Percentiles rank a stretch among this genome's conserved stretches.
Conservation (phyloP, 2,888 invertebrate genomes). For the Pterostichus madidus region DNA sequence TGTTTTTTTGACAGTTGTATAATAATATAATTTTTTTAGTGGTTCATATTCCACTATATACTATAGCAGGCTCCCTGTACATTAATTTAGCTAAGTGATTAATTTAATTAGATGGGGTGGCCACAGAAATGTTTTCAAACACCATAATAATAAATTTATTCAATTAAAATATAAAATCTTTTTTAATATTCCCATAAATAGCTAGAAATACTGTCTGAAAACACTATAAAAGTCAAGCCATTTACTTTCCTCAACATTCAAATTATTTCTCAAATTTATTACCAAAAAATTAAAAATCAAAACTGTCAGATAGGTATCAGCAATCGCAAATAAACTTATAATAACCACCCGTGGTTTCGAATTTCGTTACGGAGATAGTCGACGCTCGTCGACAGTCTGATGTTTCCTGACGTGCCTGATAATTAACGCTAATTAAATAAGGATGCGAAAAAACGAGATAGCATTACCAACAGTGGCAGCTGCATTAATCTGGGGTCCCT, state of each 20-base stretch:
- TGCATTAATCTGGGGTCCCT: slow-evolving; percentile 49
- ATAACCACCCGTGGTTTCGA: slow-evolving; percentile 42
- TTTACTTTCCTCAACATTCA: slow-evolving; percentile 3
- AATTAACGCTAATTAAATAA: slow-evolving; percentile 63
- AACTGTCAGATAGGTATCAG: slow-evolving; percentile 30
- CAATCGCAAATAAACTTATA: slow-evolving; percentile 48
- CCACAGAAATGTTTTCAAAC: not conserved
- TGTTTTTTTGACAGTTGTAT: no score
- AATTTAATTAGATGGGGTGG: slow-evolving; percentile 16
- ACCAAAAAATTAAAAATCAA: slow-evolving; percentile 14
- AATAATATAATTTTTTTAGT: no score
- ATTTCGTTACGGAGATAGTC: not conserved
- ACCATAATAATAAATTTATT: slow-evolving; percentile 25
- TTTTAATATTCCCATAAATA: not conserved
- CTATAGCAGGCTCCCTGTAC: no score
- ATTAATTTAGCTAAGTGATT: not conserved
- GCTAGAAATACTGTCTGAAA: not conserved
- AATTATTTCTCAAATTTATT: slow-evolving; percentile 32
- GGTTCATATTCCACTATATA: no score
- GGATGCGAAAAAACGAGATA: slow-evolving; percentile 56
- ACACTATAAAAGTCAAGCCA: slow-evolving; percentile 4
- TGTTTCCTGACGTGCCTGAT: slow-evolving; percentile 55
- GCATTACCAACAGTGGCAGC: slow-evolving; percentile 35
- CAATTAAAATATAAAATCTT: not conserved
- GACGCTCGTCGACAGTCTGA: slow-evolving; percentile 42